Evolutionary conservation across 2,113 vertebrate species (phyloP), one percentile per base, ranked within the genome.

Genomic region (Eonycteris spelaea): DNA sequence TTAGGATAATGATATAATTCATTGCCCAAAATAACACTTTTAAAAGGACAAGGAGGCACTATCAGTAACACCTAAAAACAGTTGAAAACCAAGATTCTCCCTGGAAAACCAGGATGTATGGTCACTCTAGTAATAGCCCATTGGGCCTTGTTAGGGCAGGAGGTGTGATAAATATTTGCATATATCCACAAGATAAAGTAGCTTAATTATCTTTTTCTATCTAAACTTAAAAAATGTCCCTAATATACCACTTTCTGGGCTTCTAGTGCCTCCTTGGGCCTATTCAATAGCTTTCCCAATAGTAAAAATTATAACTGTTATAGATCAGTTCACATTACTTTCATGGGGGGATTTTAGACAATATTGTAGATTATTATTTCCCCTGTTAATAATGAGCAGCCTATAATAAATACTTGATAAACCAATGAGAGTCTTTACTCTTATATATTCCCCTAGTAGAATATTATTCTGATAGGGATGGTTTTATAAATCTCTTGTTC

Each of bases 161-260:
- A 90, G 16, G 13, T 35, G 51, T 80, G 83, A 88, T 67, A 86
- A 82, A 78, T 73, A 38, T 24, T 94, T 94, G 33, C 35, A 61
- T 43, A 67, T 5, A 88, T 40, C 40, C 26, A n/a, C 18, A 92
- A 40, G 35, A 80, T 70, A 95, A 86, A 91, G 77, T 7, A 75
- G 67, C 11, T 95, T 93, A 79, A 88, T 96, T 96, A 55, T 59
- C 18, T 71, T 91, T 88, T 61, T 30, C 51, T 33, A 70, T 79
- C 40, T 68, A 61, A 51, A 63, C 40, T 35, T 83, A 68, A 63
- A 45, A 85, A 88, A 94, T 68, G 45, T 48, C 11, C 35, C 63
- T 84, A 84, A 53, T 79, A 88, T 55, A 80, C 53, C 18, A 74
- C 21, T 86, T 95, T 26, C 18, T 67, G 57, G 30, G 30, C 13